These are phyloP conservation scores for Tipula confusa DNA, from an alignment of 2,888 invertebrate species.

Conservation along the genomic window DNA sequence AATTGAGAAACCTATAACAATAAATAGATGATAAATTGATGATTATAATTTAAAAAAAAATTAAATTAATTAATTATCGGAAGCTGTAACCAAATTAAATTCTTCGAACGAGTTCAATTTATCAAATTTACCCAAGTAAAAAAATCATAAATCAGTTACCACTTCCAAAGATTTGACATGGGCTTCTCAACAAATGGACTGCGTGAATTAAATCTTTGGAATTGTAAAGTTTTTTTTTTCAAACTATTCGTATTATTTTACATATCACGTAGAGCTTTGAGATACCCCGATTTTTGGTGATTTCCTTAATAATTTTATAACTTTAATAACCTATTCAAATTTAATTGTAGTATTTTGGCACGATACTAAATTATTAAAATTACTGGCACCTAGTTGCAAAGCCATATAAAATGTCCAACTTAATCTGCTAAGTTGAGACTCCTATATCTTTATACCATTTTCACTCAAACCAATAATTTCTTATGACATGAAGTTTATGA, in stretches of 20 bases:
- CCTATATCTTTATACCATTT: too few relatives aligned
- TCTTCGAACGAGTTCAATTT: neutral
- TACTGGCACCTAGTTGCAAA: too few relatives aligned
- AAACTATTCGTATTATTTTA: neutral
- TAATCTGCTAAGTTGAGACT: too few relatives aligned
- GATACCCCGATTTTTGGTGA: neutral
- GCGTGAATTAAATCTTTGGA: too few relatives aligned
- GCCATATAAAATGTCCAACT: too few relatives aligned
- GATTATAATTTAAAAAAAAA: neutral
- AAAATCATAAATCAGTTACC: neutral
- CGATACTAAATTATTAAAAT: too few relatives aligned
- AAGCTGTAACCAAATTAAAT: too few relatives aligned
- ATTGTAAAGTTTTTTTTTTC: neutral
- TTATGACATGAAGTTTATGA: too few relatives aligned
- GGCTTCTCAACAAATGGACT: neutral
- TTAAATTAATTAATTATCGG: too few relatives aligned
- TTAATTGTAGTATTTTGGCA: too few relatives aligned
- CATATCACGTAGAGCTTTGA: neutral
- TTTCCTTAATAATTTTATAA: neutral
- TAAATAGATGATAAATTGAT: neutral
- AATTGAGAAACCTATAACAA: slow-evolving; percentile 3
- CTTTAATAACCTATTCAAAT: neutral
- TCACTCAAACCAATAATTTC: too few relatives aligned
- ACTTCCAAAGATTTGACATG: neutral
- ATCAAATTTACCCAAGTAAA: neutral